These are phyloP conservation scores for Xestia ashworthii DNA, from an alignment of 2,888 invertebrate species.

Conservation along the genomic window DNA sequence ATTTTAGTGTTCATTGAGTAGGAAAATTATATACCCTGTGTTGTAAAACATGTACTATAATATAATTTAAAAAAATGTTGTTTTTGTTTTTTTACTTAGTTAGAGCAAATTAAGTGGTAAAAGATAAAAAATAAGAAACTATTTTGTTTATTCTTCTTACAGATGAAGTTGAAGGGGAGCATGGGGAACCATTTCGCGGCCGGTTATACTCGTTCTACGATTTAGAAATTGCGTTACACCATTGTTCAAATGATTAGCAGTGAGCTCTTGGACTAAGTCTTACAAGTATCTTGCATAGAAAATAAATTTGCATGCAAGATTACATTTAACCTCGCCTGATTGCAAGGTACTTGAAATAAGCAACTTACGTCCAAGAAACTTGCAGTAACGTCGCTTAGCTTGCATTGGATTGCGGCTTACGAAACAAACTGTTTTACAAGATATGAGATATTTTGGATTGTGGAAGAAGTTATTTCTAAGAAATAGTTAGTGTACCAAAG, in stretches of 20 bases:
- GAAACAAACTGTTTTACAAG: background rate
- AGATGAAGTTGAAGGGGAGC: slow-evolving; percentile 63
- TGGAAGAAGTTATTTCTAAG: background rate
- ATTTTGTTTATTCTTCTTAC: slow-evolving; percentile 64
- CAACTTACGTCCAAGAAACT: slow-evolving; percentile 28
- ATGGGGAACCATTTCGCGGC: slow-evolving; percentile 58
- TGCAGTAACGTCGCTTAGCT: background rate
- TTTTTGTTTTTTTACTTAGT: slow-evolving; percentile 7
- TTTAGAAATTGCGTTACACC: slow-evolving; percentile 83
- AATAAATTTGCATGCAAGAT: background rate
- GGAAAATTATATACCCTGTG: background rate
- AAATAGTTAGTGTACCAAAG: slow-evolving; percentile 26
- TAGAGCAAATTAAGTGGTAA: background rate
- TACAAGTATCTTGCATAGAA: slow-evolving; percentile 2
- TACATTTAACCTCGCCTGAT: background rate
- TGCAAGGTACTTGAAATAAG: slow-evolving; percentile 16
- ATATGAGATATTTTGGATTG: background rate
- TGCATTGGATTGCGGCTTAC: background rate
- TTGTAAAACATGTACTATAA: slow-evolving; percentile 16
- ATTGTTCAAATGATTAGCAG: slow-evolving; percentile 84
- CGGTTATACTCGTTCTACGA: slow-evolving; percentile 84
- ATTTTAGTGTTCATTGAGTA: background rate
- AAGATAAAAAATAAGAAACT: background rate
- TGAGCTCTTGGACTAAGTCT: slow-evolving; percentile 28
- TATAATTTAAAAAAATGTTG: background rate